Percentiles rank a stretch among this genome's conserved stretches.
phyloP scores from a whole-genome alignment of 2,888 invertebrate genomes.

The Hypolimnas misippus region DNA sequence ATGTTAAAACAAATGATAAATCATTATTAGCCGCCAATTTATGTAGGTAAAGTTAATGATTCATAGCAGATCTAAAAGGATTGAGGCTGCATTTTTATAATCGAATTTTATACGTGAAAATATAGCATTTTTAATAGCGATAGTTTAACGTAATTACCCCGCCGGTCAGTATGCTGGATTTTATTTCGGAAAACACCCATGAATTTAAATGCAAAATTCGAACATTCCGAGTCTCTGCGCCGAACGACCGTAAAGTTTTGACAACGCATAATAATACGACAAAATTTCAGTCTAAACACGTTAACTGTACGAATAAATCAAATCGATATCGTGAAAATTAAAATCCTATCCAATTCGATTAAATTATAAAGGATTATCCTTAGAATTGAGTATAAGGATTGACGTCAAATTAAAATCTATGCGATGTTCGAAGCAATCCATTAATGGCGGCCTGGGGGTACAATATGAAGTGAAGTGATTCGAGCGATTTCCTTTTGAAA shows the following conservation, averaged over 20 bases:
- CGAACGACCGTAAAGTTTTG: constrained; percentile 6
- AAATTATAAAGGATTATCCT: constrained; percentile 29
- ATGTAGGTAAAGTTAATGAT: too few relatives aligned
- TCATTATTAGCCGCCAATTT: too few relatives aligned
- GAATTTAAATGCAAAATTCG: background rate
- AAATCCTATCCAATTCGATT: constrained; percentile 13
- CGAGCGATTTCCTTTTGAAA: constrained; percentile 51
- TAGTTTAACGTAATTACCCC: too few relatives aligned
- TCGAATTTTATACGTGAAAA: too few relatives aligned
- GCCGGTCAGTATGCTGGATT: background rate
- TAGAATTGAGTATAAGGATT: constrained; percentile 26
- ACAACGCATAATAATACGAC: constrained; percentile 6
- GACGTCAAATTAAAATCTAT: constrained; percentile 49
- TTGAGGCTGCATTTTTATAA: too few relatives aligned
- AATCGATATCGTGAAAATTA: constrained; percentile 13
- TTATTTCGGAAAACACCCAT: background rate
- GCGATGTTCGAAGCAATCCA: constrained; percentile 48
- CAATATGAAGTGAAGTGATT: constrained; percentile 59
- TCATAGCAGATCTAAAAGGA: too few relatives aligned
- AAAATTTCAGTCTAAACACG: background rate
- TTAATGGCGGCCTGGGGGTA: constrained; percentile 48
- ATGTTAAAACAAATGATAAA: too few relatives aligned
- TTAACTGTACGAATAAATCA: background rate
- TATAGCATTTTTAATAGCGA: too few relatives aligned
- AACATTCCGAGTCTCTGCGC: background rate